These are phyloP conservation scores for Sinosuthora webbiana DNA, from an alignment of 2,113 vertebrate genomes.

Conservation along the genomic window DNA sequence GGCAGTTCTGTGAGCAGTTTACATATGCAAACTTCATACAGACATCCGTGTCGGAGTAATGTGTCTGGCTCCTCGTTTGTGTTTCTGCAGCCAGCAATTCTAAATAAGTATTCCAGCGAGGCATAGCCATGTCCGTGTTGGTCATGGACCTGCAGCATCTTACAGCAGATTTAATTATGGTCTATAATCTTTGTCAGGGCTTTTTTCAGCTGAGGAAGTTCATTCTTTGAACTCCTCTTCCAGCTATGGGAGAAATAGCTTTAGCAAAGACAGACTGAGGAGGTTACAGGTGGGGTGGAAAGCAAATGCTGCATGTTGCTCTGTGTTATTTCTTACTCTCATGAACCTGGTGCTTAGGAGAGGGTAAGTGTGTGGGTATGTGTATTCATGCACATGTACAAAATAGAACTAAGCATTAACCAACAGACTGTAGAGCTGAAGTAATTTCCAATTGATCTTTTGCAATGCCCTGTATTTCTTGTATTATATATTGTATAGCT, in stretches of 20 bases:
- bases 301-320: not conserved
- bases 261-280: not conserved
- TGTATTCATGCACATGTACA: not conserved
- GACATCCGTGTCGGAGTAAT: fast-evolving
- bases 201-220: not conserved
- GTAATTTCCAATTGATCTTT: not conserved
- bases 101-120: not conserved
- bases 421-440: not conserved
- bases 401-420: not conserved
- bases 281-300: not conserved
- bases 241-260: not conserved
- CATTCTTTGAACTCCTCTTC: not conserved
- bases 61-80: not conserved
- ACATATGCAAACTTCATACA: not conserved
- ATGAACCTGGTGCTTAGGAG: not conserved
- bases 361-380: not conserved
- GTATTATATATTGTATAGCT: slow-evolving; percentile 33
- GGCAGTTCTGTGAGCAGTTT: not conserved
- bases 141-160: not conserved
- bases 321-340: not conserved
- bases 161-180: not conserved
- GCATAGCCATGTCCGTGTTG: not conserved
- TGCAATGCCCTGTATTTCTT: not conserved
- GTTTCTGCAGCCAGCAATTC: not conserved
- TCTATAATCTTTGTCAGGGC: not conserved